Evolutionary conservation across 2,797 vertebrate species (phyloP), one percentile per base, ranked within the genome.

Genomic region (Lutjanus argentimaculatus): DNA sequence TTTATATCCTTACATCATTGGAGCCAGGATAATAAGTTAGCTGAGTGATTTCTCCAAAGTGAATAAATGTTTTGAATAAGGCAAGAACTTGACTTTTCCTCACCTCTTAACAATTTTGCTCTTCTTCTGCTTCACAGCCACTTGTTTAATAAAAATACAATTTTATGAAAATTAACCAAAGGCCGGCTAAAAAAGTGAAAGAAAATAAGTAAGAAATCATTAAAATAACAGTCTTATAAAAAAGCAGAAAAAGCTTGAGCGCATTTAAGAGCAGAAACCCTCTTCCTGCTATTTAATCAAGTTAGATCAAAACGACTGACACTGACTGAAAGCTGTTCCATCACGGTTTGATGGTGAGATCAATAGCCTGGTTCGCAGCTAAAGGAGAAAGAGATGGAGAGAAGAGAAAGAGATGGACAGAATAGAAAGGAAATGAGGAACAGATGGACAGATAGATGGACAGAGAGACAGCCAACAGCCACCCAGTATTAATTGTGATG

Each of bases 311-410:
- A 86, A 73, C 4, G 2, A 64, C 55, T 49, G 52, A 77, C 58
- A 53, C n/a, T 10, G 14, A 53, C 8, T 75, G 76, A 79, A 80
- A 70, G 69, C 51, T 22, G 67, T 19, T 79, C 52, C 10, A 69
- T 75, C 55, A 16, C 30, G 25, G 46, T 72, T 70, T 80, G 79
- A 88, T 77, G 11, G n/a, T 81, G 57, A 77, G 64, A 84, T 82
- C 73, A 82, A 68, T 56, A 36, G 59, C 43, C 49, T 68, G 49
- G 42, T 74, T 67, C 63, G 73, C 56, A 78, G 61, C 59, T 79
- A 76, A 52, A 61, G 53, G 25, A 52, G 48, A 64, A 57, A 76
- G 46, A 56, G 30, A 85, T 69, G 70, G 36, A 77, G 6, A 51
- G 65, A 75, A 12, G 25, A 52, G 48, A 64, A 57, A 76, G 46